Conservation (phyloP, 2,888 invertebrate species). For the Tachina lurida region DNA sequence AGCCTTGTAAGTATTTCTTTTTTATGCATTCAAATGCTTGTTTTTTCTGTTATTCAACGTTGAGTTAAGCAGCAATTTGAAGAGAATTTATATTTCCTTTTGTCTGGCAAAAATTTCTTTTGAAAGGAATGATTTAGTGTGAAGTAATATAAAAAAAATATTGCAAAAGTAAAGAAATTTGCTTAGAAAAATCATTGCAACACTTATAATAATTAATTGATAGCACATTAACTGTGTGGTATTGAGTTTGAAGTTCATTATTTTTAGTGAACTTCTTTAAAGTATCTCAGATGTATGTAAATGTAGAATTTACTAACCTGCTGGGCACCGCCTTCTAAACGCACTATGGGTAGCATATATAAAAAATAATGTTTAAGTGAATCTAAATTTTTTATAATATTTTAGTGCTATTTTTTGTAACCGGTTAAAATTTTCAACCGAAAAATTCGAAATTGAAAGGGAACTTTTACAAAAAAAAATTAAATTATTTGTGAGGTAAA, state of each 20-base stretch:
- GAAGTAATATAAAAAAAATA: not conserved
- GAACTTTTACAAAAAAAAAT: too few relatives aligned
- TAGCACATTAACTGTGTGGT: too few relatives aligned
- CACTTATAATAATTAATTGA: not conserved
- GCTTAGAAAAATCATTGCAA: not conserved
- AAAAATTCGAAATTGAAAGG: too few relatives aligned
- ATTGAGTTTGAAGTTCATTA: not conserved
- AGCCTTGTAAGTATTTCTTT: not conserved
- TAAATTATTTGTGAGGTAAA: too few relatives aligned
- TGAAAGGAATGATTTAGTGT: not conserved
- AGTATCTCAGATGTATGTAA: too few relatives aligned
- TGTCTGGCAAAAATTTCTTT: constrained; percentile 9
- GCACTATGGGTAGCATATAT: too few relatives aligned
- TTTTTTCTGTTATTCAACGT: not conserved
- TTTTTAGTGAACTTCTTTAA: not conserved
- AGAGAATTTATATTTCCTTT: not conserved
- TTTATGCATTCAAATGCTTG: constrained; percentile 1
- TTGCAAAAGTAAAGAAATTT: not conserved
- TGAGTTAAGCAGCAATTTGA: constrained; percentile 19
- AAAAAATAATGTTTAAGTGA: too few relatives aligned
- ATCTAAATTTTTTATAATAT: too few relatives aligned
- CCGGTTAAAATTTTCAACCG: too few relatives aligned
- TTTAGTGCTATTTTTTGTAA: too few relatives aligned
- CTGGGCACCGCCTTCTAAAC: too few relatives aligned
- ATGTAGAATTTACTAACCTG: too few relatives aligned